Conservation (phyloP, 2,113 vertebrate species). For the Cephalopholis sonnerati region DNA sequence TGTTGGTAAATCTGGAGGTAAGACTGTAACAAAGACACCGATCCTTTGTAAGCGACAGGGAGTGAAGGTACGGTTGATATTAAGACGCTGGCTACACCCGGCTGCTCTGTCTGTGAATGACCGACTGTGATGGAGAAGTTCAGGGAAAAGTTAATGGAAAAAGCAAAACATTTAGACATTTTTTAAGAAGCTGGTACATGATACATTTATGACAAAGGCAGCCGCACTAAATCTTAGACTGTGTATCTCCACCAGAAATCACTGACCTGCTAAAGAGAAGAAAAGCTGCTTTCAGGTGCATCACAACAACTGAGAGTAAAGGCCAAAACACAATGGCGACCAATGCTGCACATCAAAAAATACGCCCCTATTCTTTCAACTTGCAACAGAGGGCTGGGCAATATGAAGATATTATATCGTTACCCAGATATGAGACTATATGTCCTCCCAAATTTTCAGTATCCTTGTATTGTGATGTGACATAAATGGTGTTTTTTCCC, state of each 20-base stretch:
- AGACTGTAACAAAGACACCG: neutral
- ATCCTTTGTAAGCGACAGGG: neutral
- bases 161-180: neutral
- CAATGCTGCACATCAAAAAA: no score
- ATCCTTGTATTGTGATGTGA: no score
- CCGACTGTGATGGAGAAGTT: neutral
- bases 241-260: neutral
- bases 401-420: no score
- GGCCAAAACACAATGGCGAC: no score
- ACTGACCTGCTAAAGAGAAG: neutral
- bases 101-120: neutral
- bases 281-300: neutral
- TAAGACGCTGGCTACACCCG: neutral
- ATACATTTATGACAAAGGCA: neutral
- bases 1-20: slow-evolving; percentile 1
- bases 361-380: no score
- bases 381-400: no score
- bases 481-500: no score
- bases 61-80: neutral
- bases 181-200: neutral
- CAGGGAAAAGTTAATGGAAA: neutral
- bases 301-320: neutral
- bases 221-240: neutral
- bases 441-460: no score
- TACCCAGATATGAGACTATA: no score